phyloP scores from a whole-genome alignment of 92 coral and sea anemone species.

The Epizoanthus ramosus region DNA sequence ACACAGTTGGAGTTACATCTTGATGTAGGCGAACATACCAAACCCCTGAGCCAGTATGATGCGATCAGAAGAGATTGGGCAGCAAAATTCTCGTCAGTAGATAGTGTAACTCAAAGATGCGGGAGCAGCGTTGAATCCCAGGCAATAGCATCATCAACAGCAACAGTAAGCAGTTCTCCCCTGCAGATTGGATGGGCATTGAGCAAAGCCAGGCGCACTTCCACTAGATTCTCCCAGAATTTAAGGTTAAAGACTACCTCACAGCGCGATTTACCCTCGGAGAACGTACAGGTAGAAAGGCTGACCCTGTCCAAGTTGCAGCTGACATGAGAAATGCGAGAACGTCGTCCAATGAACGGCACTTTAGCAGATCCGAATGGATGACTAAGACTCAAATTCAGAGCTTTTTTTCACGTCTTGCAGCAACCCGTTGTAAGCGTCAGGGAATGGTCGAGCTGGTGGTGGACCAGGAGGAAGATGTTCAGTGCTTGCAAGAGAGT shows the following conservation, averaged over 20 bases:
- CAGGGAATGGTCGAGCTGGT: too few relatives aligned
- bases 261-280: conserved; percentile 21
- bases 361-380: background rate
- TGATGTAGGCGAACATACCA: conserved; percentile 37
- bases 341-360: conserved; percentile 4
- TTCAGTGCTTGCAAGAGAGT: too few relatives aligned
- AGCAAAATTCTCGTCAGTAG: conserved; percentile 31
- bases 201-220: too few relatives aligned
- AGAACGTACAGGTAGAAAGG: conserved; percentile 28
- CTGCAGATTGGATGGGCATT: too few relatives aligned
- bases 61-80: conserved; percentile 48
- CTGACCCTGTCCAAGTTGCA: conserved; percentile 47
- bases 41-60: conserved; percentile 29
- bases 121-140: conserved; percentile 18
- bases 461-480: too few relatives aligned
- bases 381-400: too few relatives aligned
- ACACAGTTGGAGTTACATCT: conserved; percentile 9
- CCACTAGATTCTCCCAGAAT: background rate
- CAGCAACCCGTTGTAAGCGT: too few relatives aligned
- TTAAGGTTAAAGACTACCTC: conserved; percentile 34
- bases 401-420: too few relatives aligned
- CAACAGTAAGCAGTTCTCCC: background rate
- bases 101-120: background rate
- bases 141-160: conserved; percentile 16
- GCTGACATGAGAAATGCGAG: conserved; percentile 28